Evolutionary conservation across 2,888 invertebrate species (phyloP), one percentile per base, ranked within the genome.

Genomic region (Hypselothyrea guttata): DNA sequence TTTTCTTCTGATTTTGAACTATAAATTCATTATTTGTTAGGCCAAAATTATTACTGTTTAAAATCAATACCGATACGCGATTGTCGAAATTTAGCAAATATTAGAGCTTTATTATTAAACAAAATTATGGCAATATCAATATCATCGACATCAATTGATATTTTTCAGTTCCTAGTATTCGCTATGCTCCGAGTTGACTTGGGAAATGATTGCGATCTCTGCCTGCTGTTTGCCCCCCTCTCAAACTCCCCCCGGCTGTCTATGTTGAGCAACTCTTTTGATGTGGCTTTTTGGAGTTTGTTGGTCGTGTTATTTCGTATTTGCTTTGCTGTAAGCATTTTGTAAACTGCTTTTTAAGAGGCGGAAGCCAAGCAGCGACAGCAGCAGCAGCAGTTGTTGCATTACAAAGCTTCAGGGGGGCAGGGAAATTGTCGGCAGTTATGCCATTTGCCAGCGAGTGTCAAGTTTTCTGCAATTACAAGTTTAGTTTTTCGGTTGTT

Each of bases 151-250:
- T n/a, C n/a, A n/a, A n/a, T n/a, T n/a, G n/a, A n/a, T n/a, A n/a
- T n/a, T n/a, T n/a, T n/a, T n/a, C n/a, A n/a, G n/a, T n/a, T n/a
- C n/a, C n/a, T n/a, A n/a, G n/a, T n/a, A n/a, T n/a, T n/a, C n/a
- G n/a, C n/a, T n/a, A n/a, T n/a, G n/a, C n/a, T n/a, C n/a, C n/a
- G n/a, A n/a, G n/a, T n/a, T n/a, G n/a, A n/a, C n/a, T n/a, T 78
- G 71, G 77, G 75, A 81, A 77, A 64, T 77, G 58, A 57, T 40
- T 64, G 56, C 53, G 56, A 57, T 66, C 41, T 52, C 31, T 47
- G 4, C 35, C 18, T 48, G 47, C 37, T 37, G 22, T 8, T 34
- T 11, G 11, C 38, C 41, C 8, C 15, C n/a, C 9, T 7, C 30
- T 7, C 16, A 4, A 8, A 11, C 15, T 13, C 16, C 8, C 4